A percentile compares a stretch with the other conserved stretches of the same genome.
Conservation (phyloP, 2,113 vertebrate species). For the Thomomys bottae region DNA sequence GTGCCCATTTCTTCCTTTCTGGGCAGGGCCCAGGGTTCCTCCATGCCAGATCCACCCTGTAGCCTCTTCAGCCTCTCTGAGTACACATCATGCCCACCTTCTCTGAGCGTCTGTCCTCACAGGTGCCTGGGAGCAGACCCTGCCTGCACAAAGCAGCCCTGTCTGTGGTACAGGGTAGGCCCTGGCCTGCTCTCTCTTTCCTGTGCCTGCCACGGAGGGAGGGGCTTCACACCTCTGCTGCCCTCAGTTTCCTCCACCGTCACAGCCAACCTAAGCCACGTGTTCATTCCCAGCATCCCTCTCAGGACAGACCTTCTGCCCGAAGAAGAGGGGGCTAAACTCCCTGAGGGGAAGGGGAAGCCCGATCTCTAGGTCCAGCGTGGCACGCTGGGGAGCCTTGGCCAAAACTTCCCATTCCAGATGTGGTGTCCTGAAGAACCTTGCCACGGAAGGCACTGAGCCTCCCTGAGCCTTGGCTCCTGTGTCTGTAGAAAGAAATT, state of each 20-base stretch:
- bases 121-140: neutral
- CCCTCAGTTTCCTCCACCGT: neutral
- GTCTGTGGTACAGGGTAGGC: fast-evolving
- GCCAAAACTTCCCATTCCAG: neutral
- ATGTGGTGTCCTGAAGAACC: neutral
- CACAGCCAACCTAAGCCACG: neutral
- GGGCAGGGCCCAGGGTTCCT: neutral
- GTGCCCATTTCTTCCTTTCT: neutral
- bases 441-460: neutral
- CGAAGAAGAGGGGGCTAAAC: neutral
- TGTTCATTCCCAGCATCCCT: neutral
- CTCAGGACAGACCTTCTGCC: neutral
- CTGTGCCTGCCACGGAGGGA: fast-evolving
- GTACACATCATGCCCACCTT: neutral
- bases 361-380: too few species aligned
- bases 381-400: too few species aligned
- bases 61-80: neutral
- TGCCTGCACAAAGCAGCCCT: neutral
- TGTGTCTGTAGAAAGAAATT: neutral
- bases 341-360: too few species aligned
- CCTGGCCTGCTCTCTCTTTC: neutral
- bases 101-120: neutral
- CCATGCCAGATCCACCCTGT: too few species aligned
- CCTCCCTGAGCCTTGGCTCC: neutral
- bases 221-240: neutral